These are phyloP conservation scores for Dolichopus griseipennis DNA, from an alignment of 2,888 invertebrate species.

Conservation along the genomic window DNA sequence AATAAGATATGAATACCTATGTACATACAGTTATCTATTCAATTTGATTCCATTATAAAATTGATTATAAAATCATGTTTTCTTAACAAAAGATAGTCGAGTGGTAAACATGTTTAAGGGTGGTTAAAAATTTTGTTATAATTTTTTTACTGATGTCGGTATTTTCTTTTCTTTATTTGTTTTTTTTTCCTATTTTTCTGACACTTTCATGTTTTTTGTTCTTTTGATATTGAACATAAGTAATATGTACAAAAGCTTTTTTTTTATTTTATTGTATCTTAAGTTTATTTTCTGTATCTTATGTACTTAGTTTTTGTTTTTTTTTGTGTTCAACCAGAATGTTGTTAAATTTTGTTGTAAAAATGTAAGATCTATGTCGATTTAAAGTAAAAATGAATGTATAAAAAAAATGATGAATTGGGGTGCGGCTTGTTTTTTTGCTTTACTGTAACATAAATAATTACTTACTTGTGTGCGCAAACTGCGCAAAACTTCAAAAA, in stretches of 20 bases:
- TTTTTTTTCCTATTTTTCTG: too few species aligned
- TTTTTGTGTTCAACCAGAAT: background rate
- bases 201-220: background rate
- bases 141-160: background rate
- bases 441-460: conserved; percentile 1
- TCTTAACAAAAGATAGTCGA: background rate
- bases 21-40: too few species aligned
- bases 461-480: conserved; percentile 6
- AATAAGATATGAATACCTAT: too few species aligned
- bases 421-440: conserved; percentile 2
- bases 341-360: background rate
- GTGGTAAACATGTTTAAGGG: background rate
- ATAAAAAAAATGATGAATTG: conserved; percentile 1
- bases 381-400: background rate
- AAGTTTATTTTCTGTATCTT: background rate
- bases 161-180: background rate
- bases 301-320: background rate
- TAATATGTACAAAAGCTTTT: too few species aligned
- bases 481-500: conserved; percentile 2
- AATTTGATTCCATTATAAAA: background rate
- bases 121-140: conserved; percentile 2
- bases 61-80: background rate
- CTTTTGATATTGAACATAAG: background rate
- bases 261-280: background rate
- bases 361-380: background rate